Conservation (phyloP, 2,888 invertebrate genomes). For the Mesorhabditis spiculigera region DNA sequence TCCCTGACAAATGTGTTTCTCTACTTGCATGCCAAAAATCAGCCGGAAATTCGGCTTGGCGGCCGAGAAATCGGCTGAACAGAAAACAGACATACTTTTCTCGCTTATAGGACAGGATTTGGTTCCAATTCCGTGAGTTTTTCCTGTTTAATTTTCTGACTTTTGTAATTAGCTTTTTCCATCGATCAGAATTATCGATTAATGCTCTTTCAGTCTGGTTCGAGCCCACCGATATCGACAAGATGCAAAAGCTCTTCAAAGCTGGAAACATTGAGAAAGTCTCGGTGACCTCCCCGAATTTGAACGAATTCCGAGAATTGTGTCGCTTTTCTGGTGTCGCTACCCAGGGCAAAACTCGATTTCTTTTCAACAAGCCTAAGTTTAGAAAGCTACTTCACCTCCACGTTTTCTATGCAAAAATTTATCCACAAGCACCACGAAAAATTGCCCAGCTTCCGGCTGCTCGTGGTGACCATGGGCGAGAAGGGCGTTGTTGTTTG, state of each 20-base stretch:
- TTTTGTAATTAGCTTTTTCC: background rate
- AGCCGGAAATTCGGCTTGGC: too few species aligned
- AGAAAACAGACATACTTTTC: too few species aligned
- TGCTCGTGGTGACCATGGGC: background rate
- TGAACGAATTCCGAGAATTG: slow-evolving; percentile 32
- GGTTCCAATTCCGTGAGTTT: background rate
- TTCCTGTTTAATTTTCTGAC: background rate
- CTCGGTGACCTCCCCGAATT: slow-evolving; percentile 38
- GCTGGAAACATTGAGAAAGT: slow-evolving; percentile 24
- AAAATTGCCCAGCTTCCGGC: background rate
- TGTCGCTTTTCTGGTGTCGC: background rate
- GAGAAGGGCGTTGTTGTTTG: slow-evolving; percentile 4
- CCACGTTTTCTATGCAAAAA: background rate
- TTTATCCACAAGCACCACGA: background rate
- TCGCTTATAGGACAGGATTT: too few species aligned
- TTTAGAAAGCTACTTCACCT: background rate
- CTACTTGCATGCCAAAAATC: too few species aligned
- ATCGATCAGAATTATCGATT: background rate
- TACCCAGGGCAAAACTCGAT: background rate
- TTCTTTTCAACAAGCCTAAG: too few species aligned
- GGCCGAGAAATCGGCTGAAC: too few species aligned
- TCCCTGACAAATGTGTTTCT: too few species aligned
- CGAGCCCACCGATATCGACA: slow-evolving; percentile 62
- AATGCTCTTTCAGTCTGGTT: slow-evolving; percentile 60
- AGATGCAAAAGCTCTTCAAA: slow-evolving; percentile 59